Evolutionary conservation across 1,140 invertebrate genomes (phyloP).

Genomic region (Pteromalus puparum): DNA sequence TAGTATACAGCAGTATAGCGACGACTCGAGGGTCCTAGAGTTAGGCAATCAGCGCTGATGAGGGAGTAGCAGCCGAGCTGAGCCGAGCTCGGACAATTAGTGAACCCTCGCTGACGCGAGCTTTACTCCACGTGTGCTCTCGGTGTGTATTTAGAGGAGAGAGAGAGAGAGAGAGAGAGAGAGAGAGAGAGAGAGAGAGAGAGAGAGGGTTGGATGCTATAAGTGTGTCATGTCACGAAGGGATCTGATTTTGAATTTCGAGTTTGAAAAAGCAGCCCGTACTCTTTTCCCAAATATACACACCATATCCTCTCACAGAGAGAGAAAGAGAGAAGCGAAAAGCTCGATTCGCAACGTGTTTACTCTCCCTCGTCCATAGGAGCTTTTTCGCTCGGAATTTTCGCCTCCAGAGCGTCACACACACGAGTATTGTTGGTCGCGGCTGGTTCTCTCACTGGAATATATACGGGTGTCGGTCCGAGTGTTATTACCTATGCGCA

Average conservation of each 20-base stretch:
- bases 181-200: background rate
- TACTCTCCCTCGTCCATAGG: background rate
- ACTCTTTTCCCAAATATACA: background rate
- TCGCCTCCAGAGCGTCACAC: background rate
- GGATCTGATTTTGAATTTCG: no score
- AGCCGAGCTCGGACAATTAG: constrained; percentile 72
- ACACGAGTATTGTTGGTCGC: background rate
- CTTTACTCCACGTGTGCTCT: background rate
- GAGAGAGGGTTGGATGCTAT: background rate
- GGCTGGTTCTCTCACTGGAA: no score
- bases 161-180: background rate
- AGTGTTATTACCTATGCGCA: background rate
- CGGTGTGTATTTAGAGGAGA: background rate
- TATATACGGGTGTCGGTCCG: background rate
- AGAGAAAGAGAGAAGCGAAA: no score
- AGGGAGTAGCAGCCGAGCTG: constrained; percentile 61
- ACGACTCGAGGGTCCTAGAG: constrained; percentile 71
- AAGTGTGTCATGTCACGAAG: constrained; percentile 25
- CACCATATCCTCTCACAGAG: no score
- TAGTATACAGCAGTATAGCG: constrained; percentile 15
- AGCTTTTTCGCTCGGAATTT: constrained; percentile 20
- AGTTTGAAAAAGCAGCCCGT: background rate
- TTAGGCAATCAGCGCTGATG: constrained; percentile 76
- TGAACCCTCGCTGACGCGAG: constrained; percentile 61
- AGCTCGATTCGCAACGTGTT: constrained; percentile 32